Evolutionary conservation across 2,888 invertebrate genomes (phyloP).

Genomic region (Tiliacea citrago): DNA sequence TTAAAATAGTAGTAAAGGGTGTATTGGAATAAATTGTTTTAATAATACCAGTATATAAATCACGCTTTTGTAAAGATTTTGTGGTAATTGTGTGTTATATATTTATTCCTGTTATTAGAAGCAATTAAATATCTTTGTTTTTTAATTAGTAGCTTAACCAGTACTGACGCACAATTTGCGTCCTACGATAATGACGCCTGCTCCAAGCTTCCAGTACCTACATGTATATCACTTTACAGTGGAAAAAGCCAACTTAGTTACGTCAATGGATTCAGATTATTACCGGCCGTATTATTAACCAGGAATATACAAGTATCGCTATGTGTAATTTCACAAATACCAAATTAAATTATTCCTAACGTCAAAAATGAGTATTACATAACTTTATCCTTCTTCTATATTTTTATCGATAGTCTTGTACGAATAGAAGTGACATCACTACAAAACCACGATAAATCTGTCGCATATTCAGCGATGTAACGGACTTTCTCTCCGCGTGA

Average conservation of each 20-base stretch:
- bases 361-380: neutral
- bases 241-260: constrained; percentile 14
- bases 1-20: neutral
- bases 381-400: neutral
- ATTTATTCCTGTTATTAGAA: neutral
- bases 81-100: too few relatives aligned
- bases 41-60: neutral
- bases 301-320: neutral
- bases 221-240: neutral
- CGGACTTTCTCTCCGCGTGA: constrained; percentile 89
- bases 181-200: neutral
- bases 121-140: neutral
- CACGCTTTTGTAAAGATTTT: neutral
- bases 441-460: constrained; percentile 88
- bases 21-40: neutral
- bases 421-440: constrained; percentile 71
- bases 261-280: constrained; percentile 4
- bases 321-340: neutral
- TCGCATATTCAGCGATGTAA: constrained; percentile 90
- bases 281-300: neutral
- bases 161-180: constrained; percentile 17
- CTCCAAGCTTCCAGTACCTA: neutral
- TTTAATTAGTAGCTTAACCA: neutral
- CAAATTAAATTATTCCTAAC: neutral
- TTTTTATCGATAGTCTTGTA: constrained; percentile 62